phyloP scores from a whole-genome alignment of 2,888 invertebrate genomes.

The Dryocosmus kuriphilus region DNA sequence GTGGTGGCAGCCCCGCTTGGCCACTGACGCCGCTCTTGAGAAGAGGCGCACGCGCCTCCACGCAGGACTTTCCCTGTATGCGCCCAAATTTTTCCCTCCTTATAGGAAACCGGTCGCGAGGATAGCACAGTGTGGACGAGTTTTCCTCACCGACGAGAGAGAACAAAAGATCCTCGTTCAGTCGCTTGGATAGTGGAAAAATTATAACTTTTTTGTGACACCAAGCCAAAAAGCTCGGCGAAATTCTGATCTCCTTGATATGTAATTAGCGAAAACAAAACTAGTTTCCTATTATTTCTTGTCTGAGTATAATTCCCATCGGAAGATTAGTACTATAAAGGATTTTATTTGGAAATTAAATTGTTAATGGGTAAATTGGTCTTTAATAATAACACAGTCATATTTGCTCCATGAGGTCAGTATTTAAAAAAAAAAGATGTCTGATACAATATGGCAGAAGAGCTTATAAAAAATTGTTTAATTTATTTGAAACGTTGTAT shows the following conservation, averaged over 20 bases:
- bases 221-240: neutral
- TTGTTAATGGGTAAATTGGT: too few relatives aligned
- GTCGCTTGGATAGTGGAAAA: neutral
- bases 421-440: too few relatives aligned
- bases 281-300: neutral
- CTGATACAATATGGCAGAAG: too few relatives aligned
- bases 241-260: too few relatives aligned
- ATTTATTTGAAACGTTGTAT: too few relatives aligned
- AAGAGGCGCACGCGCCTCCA: conserved; percentile 65
- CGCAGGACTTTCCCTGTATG: conserved; percentile 53
- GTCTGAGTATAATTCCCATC: neutral
- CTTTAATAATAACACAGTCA: too few relatives aligned
- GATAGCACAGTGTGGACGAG: conserved; percentile 4
- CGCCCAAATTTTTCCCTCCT: conserved; percentile 32
- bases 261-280: neutral
- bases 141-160: conserved; percentile 6
- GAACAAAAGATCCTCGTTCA: conserved; percentile 9
- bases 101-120: conserved; percentile 34
- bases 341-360: too few relatives aligned
- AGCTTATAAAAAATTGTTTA: too few relatives aligned
- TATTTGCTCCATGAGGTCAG: too few relatives aligned
- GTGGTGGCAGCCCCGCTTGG: conserved; percentile 72
- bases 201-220: neutral
- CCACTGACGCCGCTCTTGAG: conserved; percentile 63
- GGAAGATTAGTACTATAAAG: neutral